These are phyloP conservation scores for Struthio camelus DNA, from an alignment of 2,113 vertebrate genomes.

Conservation along the genomic window DNA sequence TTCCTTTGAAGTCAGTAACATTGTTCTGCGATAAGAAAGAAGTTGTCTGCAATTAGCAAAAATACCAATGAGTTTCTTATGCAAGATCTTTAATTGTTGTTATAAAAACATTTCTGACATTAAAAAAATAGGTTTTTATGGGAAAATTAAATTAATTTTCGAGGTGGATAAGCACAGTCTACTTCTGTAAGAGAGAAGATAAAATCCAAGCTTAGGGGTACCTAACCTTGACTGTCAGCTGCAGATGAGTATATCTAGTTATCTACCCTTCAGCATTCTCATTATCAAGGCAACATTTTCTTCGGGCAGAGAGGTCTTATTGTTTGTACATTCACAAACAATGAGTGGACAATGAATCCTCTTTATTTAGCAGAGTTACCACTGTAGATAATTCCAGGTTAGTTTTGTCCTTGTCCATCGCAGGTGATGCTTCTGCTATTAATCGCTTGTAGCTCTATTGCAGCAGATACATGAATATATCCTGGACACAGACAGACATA, in stretches of 20 bases:
- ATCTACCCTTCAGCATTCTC: neutral
- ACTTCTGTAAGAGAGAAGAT: neutral
- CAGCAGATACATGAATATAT: neutral
- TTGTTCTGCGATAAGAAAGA: neutral
- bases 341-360: neutral
- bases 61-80: neutral
- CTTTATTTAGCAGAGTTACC: neutral
- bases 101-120: neutral
- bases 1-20: neutral
- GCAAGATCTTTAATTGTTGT: neutral
- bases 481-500: neutral
- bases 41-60: neutral
- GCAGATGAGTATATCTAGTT: neutral
- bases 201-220: neutral
- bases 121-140: neutral
- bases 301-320: neutral
- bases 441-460: neutral
- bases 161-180: neutral
- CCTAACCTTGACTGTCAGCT: neutral
- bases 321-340: neutral
- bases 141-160: neutral
- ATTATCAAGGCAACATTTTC: neutral
- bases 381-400: neutral
- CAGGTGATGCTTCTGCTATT: neutral
- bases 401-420: neutral